phyloP scores from a whole-genome alignment of 1,140 invertebrate species.

The Palaemon carinicauda region DNA sequence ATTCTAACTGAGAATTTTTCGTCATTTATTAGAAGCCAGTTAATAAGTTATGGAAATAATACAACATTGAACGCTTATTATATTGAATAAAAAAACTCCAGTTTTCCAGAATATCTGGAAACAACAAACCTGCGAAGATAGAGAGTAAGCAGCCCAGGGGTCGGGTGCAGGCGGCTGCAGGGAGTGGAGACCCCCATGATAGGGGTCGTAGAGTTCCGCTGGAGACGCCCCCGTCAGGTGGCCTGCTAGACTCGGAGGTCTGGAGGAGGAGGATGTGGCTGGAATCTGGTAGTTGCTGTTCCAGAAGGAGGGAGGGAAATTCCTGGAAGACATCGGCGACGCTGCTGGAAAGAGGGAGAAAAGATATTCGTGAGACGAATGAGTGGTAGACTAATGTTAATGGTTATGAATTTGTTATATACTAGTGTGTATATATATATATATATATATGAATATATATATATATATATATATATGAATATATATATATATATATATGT shows the following conservation, averaged over 20 bases:
- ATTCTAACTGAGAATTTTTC: too few relatives aligned
- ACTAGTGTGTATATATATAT: neutral
- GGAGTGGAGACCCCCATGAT: constrained; percentile 30
- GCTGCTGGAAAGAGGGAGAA: constrained; percentile 61
- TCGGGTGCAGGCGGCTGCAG: constrained; percentile 28
- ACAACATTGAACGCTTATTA: too few relatives aligned
- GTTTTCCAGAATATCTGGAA: neutral
- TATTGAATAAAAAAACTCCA: neutral
- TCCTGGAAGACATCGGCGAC: constrained; percentile 65
- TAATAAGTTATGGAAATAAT: neutral
- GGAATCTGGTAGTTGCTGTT: constrained; percentile 64
- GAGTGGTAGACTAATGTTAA: neutral
- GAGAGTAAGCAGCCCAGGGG: constrained; percentile 33
- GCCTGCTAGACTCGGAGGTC: constrained; percentile 28
- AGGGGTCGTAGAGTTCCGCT: constrained; percentile 26
- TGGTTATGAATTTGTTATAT: too few relatives aligned
- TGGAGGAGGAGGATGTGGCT: constrained; percentile 16
- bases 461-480: neutral
- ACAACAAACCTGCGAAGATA: constrained; percentile 26
- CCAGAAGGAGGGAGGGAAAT: constrained; percentile 66
- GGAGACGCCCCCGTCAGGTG: constrained; percentile 30
- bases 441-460: neutral
- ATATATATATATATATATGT: neutral
- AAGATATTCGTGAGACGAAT: neutral
- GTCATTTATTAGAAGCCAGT: neutral